These are phyloP conservation scores for Myiothlypis chrysogaster DNA, from an alignment of 2,797 vertebrate genomes.

Conservation along the genomic window DNA sequence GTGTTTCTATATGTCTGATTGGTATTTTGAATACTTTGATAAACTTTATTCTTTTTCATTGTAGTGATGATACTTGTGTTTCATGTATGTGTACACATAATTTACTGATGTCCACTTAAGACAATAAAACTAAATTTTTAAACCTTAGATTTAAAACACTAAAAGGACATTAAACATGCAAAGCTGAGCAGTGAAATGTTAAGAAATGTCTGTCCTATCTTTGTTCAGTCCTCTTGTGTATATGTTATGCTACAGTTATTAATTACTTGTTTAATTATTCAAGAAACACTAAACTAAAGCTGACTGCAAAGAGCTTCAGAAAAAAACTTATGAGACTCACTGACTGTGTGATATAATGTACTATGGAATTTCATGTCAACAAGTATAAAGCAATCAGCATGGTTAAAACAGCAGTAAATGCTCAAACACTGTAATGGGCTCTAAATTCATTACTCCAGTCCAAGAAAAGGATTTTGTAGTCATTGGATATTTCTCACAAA, in stretches of 20 bases:
- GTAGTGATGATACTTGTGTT: not conserved
- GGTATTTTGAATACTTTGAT: not conserved
- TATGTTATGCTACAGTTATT: not conserved
- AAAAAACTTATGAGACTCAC: not conserved
- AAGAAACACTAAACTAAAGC: not conserved
- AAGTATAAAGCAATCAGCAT: not conserved
- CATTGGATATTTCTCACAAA: slow-evolving; percentile 36
- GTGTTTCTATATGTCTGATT: not conserved
- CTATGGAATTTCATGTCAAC: not conserved
- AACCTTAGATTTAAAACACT: not conserved
- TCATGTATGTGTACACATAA: not conserved
- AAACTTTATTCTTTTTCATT: not conserved
- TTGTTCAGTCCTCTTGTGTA: not conserved
- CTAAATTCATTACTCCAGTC: slow-evolving; percentile 7
- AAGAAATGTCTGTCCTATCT: not conserved
- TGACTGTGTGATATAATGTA: not conserved
- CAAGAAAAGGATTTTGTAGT: slow-evolving; percentile 25
- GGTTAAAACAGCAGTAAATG: slow-evolving; percentile 35
- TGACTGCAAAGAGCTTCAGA: not conserved
- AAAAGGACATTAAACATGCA: not conserved
- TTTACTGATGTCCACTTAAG: not conserved
- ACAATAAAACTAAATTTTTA: not conserved
- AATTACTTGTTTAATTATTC: slow-evolving; percentile 42
- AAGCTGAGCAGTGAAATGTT: not conserved
- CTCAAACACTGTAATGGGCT: not conserved